Evolutionary conservation across 2,113 vertebrate species (phyloP).

Genomic region (Turnix velox): DNA sequence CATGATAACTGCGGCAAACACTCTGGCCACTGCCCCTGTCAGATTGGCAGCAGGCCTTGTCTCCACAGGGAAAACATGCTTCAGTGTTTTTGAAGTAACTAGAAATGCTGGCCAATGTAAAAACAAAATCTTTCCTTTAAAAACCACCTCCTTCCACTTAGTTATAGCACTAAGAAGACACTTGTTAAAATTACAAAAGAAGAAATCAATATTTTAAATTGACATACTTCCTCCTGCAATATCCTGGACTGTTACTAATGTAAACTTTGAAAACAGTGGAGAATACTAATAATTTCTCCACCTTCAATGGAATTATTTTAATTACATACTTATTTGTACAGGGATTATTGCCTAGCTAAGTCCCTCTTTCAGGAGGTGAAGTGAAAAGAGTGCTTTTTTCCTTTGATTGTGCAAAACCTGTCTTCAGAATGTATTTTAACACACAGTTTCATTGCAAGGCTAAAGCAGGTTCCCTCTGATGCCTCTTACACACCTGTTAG

Average conservation of each 20-base stretch:
- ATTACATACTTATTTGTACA: not conserved
- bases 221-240: not conserved
- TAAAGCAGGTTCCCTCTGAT: not conserved
- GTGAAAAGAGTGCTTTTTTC: not conserved
- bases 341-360: not conserved
- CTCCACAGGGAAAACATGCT: not conserved
- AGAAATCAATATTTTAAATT: not conserved
- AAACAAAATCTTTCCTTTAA: not conserved
- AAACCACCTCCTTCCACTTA: not conserved
- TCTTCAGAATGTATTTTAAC: not conserved
- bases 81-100: not conserved
- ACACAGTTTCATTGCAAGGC: not conserved
- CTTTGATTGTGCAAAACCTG: not conserved
- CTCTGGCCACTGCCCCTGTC: not conserved
- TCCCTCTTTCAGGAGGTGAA: not conserved
- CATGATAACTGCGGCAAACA: not conserved
- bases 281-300: not conserved
- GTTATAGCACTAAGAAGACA: not conserved
- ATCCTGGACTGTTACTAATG: not conserved
- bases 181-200: not conserved
- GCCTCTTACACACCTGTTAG: not conserved
- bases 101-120: not conserved
- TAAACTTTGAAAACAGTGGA: not conserved
- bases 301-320: not conserved
- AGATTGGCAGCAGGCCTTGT: not conserved